A percentile compares a stretch with the other conserved stretches of the same genome.
Conservation (phyloP, 1,140 invertebrate genomes). For the Mya arenaria region DNA sequence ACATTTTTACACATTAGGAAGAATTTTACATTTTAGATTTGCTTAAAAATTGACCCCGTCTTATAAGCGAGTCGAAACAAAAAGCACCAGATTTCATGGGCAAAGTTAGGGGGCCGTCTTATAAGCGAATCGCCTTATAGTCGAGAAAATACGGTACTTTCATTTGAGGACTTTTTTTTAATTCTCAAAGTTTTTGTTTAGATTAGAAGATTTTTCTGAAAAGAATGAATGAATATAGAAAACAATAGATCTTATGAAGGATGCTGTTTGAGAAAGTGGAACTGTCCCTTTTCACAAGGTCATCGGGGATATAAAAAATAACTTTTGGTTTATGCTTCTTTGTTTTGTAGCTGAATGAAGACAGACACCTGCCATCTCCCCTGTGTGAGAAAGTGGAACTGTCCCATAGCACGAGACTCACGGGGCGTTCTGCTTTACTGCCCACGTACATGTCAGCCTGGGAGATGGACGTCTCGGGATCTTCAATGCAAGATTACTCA, state of each 20-base stretch:
- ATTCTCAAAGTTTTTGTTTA: too few relatives aligned
- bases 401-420: background rate
- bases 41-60: too few relatives aligned
- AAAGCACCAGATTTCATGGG: too few relatives aligned
- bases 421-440: slow-evolving; percentile 8
- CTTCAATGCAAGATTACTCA: slow-evolving; percentile 32
- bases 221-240: too few relatives aligned
- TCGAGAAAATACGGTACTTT: too few relatives aligned
- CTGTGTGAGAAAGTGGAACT: slow-evolving; percentile 51
- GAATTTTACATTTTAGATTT: too few relatives aligned
- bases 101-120: too few relatives aligned
- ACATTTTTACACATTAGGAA: too few relatives aligned
- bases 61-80: too few relatives aligned
- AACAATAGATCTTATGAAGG: background rate
- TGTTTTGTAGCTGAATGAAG: slow-evolving; percentile 34
- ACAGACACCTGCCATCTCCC: slow-evolving; percentile 44
- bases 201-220: too few relatives aligned
- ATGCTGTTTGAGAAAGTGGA: background rate
- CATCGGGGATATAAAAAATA: background rate
- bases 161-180: too few relatives aligned
- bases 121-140: too few relatives aligned
- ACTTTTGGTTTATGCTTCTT: background rate
- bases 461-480: slow-evolving; percentile 31
- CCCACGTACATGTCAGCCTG: slow-evolving; percentile 47
- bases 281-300: background rate